phyloP scores from a whole-genome alignment of 2,888 invertebrate genomes.

The Pandemis cinnamomeana region DNA sequence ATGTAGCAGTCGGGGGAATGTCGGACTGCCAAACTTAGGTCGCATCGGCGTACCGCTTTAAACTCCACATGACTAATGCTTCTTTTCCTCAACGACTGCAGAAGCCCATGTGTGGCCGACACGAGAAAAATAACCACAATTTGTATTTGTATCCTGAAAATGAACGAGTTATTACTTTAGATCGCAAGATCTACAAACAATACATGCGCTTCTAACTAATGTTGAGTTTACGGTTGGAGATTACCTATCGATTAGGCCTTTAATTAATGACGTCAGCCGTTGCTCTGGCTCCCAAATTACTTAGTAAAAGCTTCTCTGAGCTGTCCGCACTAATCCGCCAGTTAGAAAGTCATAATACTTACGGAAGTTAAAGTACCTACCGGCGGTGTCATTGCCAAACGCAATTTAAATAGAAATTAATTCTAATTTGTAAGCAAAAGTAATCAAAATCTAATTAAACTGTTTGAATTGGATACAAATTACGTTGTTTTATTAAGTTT shows the following conservation, averaged over 20 bases:
- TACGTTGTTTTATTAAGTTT: background rate
- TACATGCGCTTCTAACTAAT: background rate
- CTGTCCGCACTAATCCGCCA: slow-evolving; percentile 4
- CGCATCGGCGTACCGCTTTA: background rate
- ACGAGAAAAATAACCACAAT: background rate
- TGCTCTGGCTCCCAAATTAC: background rate
- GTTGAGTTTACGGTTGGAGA: background rate
- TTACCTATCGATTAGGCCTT: background rate
- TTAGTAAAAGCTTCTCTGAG: slow-evolving; percentile 1
- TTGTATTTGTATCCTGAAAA: background rate
- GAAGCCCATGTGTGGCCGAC: background rate
- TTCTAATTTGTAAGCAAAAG: background rate
- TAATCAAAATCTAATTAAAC: background rate
- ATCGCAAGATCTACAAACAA: background rate
- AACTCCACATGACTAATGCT: slow-evolving; percentile 10
- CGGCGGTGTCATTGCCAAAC: background rate
- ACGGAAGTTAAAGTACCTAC: background rate
- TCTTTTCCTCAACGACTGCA: background rate
- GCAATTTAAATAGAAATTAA: background rate
- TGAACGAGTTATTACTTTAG: no score
- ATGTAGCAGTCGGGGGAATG: background rate
- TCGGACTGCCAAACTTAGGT: slow-evolving; percentile 23
- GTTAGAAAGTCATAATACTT: slow-evolving; percentile 7
- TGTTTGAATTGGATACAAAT: background rate
- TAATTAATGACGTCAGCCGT: background rate